Conservation (phyloP, 1,140 invertebrate species). For the Drosophila persimilis region DNA sequence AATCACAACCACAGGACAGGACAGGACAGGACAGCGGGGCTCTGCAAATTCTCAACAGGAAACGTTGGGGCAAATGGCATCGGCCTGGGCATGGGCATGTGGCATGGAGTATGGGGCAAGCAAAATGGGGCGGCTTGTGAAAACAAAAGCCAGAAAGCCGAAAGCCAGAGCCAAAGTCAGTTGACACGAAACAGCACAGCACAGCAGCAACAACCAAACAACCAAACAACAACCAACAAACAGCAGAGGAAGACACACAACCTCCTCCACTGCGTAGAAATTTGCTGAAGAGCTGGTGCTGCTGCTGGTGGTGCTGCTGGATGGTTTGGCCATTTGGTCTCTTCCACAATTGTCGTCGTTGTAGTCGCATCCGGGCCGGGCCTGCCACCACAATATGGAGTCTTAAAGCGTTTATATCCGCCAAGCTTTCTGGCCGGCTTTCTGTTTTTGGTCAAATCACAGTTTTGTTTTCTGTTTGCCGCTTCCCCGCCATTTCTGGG, state of each 20-base stretch:
- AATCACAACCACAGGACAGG: constrained; percentile 51
- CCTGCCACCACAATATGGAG: constrained; percentile 55
- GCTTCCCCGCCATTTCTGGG: constrained; percentile 1
- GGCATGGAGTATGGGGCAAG: constrained; percentile 16
- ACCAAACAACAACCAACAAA: constrained; percentile 6
- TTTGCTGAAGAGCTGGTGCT: constrained; percentile 56
- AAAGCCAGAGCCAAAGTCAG: constrained; percentile 53
- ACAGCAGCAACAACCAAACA: constrained; percentile 35
- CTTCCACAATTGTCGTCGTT: constrained; percentile 43
- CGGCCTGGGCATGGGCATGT: constrained; percentile 7
- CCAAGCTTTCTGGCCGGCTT: constrained; percentile 64
- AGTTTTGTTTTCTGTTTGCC: constrained; percentile 37
- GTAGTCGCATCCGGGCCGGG: constrained; percentile 72
- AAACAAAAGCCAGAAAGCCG: constrained; percentile 57
- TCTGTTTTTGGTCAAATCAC: constrained; percentile 79
- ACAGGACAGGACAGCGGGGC: constrained; percentile 37
- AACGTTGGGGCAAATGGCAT: constrained; percentile 67
- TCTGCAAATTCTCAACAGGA: constrained; percentile 65
- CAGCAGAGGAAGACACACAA: constrained; percentile 20
- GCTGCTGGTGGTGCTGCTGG: constrained; percentile 14
- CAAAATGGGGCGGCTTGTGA: constrained; percentile 66
- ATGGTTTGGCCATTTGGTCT: constrained; percentile 66
- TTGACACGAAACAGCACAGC: constrained; percentile 65
- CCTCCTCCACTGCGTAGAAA: constrained; percentile 66
- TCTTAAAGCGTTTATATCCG: constrained; percentile 77